A percentile compares a stretch with the other conserved stretches of the same genome.
phyloP scores from a whole-genome alignment of 2,797 vertebrate genomes.

The Coluber constrictor region DNA sequence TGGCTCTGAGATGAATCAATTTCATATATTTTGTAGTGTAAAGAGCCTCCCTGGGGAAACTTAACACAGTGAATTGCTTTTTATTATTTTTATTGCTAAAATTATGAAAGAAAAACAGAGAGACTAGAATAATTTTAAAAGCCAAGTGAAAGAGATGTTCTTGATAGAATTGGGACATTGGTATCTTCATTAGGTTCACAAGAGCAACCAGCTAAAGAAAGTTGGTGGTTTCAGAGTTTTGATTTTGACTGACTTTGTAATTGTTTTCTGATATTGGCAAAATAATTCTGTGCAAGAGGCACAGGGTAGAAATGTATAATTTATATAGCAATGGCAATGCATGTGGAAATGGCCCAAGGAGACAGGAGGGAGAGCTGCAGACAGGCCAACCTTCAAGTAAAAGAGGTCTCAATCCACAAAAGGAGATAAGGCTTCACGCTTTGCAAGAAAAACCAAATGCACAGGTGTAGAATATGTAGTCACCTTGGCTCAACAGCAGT shows the following conservation, averaged over 20 bases:
- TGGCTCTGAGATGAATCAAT: fast-evolving
- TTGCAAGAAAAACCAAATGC: no score
- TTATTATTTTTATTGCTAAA: not conserved
- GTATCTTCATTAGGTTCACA: not conserved
- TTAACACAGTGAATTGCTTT: not conserved
- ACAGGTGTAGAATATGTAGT: no score
- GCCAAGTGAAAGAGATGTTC: not conserved
- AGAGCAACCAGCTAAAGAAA: not conserved
- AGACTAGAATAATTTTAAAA: not conserved
- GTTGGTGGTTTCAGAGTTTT: not conserved
- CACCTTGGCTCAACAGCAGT: no score
- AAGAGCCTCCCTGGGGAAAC: not conserved
- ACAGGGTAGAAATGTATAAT: not conserved
- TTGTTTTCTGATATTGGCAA: not conserved
- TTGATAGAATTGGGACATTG: not conserved
- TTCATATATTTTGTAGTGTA: not conserved
- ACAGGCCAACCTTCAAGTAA: no score
- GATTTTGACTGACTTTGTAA: not conserved
- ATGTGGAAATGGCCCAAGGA: no score
- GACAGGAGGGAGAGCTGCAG: no score
- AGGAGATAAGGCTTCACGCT: no score
- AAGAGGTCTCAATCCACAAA: no score
- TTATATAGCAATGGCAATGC: no score
- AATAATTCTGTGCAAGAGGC: not conserved
- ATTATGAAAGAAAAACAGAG: not conserved